phyloP scores from a whole-genome alignment of 2,113 vertebrate species.

The Tyto alba region DNA sequence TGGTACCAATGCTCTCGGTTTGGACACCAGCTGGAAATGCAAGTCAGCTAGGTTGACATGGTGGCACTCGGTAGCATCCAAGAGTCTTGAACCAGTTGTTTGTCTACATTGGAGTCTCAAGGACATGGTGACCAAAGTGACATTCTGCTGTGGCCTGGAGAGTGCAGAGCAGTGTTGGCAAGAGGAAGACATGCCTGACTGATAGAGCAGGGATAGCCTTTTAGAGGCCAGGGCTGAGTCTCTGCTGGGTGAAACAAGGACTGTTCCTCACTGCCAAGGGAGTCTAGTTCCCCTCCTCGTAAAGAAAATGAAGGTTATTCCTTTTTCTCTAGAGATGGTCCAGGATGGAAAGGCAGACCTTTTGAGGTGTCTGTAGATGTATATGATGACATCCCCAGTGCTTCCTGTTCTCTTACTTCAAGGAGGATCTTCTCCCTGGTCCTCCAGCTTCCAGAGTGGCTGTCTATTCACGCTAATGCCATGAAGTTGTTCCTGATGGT shows the following conservation, averaged over 20 bases:
- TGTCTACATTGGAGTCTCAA: neutral
- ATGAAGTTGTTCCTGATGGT: neutral
- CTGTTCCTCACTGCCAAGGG: neutral
- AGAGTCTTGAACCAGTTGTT: neutral
- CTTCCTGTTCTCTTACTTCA: neutral
- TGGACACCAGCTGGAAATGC: neutral
- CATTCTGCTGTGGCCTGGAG: neutral
- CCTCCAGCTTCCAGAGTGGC: neutral
- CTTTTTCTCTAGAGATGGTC: neutral
- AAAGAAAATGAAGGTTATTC: neutral
- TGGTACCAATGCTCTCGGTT: neutral
- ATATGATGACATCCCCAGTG: neutral
- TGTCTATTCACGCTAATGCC: neutral
- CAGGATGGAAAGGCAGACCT: neutral
- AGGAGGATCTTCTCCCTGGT: neutral
- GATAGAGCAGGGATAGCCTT: neutral
- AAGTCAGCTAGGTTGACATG: neutral
- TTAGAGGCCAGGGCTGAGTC: neutral
- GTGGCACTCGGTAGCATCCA: neutral
- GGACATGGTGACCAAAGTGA: neutral
- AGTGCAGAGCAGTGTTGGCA: neutral
- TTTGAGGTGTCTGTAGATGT: neutral
- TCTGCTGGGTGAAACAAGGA: neutral
- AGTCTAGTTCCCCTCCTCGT: neutral
- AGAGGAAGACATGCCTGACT: neutral